Evolutionary conservation across 2,888 invertebrate genomes (phyloP).

Genomic region (Sarcophaga variegata): DNA sequence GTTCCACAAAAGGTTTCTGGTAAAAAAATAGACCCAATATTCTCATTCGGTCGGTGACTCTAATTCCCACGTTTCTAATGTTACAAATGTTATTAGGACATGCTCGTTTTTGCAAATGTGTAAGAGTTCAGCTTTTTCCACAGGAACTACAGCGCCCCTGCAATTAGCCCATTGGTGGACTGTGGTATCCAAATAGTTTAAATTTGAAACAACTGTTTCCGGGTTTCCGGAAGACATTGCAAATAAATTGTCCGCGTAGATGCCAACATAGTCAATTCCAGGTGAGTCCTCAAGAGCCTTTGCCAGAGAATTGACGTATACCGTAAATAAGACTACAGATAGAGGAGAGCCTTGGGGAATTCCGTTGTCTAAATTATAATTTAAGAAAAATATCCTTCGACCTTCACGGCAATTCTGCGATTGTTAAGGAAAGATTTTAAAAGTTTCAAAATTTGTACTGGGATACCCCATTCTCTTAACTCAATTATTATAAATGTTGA

Average conservation of each 20-base stretch:
- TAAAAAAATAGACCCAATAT: conserved; percentile 8
- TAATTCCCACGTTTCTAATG: neutral
- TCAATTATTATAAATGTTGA: conserved; percentile 21
- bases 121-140: conserved; percentile 5
- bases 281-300: neutral
- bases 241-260: too few relatives aligned
- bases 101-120: conserved; percentile 13
- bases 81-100: neutral
- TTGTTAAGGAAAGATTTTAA: conserved; percentile 32
- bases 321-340: neutral
- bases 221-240: neutral
- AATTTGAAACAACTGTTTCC: neutral
- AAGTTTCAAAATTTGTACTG: neutral
- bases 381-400: conserved; percentile 13
- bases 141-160: conserved; percentile 9
- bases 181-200: neutral
- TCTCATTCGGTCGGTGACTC: neutral
- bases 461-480: conserved; percentile 5
- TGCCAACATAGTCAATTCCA: neutral
- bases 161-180: conserved; percentile 2
- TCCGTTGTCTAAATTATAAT: neutral
- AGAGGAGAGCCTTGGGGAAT: neutral
- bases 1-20: conserved; percentile 53
- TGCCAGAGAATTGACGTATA: neutral
- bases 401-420: conserved; percentile 19